Percentiles rank a stretch among this genome's conserved stretches.
These are phyloP conservation scores for Columba janthina DNA, from an alignment of 2,113 vertebrate species.

Conservation along the genomic window DNA sequence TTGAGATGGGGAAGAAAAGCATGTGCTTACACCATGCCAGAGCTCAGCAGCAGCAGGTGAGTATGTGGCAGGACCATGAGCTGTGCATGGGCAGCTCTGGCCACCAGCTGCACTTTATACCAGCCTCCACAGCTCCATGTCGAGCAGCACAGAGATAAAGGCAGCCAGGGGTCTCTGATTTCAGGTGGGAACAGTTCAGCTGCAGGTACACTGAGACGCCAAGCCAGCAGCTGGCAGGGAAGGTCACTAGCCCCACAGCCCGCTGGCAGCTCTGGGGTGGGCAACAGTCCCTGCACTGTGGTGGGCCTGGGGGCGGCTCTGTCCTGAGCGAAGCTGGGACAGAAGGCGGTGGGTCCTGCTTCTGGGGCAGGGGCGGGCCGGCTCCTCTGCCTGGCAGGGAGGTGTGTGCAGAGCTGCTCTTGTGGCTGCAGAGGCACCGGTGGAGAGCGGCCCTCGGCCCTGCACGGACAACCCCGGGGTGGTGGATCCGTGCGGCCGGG, in stretches of 20 bases:
- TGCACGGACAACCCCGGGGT: fast-evolving
- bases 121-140: not conserved
- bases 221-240: not conserved
- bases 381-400: no score
- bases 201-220: not conserved
- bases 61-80: fast-evolving
- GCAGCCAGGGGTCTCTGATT: not conserved
- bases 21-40: fast-evolving
- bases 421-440: not conserved
- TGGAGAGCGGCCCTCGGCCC: not conserved
- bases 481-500: no score
- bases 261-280: not conserved
- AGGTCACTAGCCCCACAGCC: not conserved
- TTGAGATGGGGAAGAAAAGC: not conserved
- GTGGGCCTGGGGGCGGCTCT: fast-evolving
- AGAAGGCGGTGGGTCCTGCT: not conserved
- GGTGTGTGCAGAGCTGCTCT: fast-evolving
- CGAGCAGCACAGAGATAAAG: not conserved
- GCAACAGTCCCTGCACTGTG: fast-evolving
- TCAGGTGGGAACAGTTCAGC: not conserved
- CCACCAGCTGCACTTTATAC: not conserved
- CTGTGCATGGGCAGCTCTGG: fast-evolving
- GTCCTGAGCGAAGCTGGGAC: not conserved
- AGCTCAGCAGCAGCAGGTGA: not conserved
- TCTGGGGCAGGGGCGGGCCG: not conserved